Percentiles rank a stretch among this genome's conserved stretches.
Evolutionary conservation across 2,113 vertebrate species (phyloP).

Genomic region (Triplophysa rosa): DNA sequence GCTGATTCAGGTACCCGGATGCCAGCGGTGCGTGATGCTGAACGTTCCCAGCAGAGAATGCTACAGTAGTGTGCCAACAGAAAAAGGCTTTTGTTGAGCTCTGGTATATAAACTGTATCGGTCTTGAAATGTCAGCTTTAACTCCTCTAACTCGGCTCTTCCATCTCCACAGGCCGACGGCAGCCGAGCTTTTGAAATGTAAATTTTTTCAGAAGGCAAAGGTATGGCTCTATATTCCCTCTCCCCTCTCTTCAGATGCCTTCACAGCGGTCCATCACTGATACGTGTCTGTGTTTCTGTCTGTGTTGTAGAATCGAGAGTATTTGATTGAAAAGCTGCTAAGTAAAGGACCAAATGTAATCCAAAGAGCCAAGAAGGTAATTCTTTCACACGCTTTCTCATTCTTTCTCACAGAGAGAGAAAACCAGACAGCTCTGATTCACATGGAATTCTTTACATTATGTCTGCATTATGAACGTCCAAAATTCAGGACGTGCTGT

Average conservation of each 20-base stretch:
- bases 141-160: neutral
- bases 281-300: slow-evolving; percentile 46
- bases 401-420: neutral
- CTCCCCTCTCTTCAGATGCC: slow-evolving; percentile 11
- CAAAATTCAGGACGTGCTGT: too few species aligned
- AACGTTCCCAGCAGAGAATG: too few species aligned
- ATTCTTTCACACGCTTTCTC: slow-evolving; percentile 18
- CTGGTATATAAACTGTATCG: neutral
- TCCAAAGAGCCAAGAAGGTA: slow-evolving; percentile 96
- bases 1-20: too few species aligned
- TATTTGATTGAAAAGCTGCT: slow-evolving; percentile 95
- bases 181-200: slow-evolving; percentile 80
- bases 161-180: slow-evolving; percentile 72
- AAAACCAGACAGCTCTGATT: too few species aligned
- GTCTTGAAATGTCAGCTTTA: slow-evolving; percentile 17
- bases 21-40: too few species aligned
- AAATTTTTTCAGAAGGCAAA: slow-evolving; percentile 84
- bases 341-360: slow-evolving; percentile 89
- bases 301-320: slow-evolving; percentile 90
- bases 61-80: too few species aligned
- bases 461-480: too few species aligned
- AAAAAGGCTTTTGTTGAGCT: neutral
- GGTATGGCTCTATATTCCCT: slow-evolving; percentile 62
- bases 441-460: too few species aligned
- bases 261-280: slow-evolving; percentile 47